Evolutionary conservation across 2,113 vertebrate species (phyloP).

Genomic region (Anguilla rostrata): DNA sequence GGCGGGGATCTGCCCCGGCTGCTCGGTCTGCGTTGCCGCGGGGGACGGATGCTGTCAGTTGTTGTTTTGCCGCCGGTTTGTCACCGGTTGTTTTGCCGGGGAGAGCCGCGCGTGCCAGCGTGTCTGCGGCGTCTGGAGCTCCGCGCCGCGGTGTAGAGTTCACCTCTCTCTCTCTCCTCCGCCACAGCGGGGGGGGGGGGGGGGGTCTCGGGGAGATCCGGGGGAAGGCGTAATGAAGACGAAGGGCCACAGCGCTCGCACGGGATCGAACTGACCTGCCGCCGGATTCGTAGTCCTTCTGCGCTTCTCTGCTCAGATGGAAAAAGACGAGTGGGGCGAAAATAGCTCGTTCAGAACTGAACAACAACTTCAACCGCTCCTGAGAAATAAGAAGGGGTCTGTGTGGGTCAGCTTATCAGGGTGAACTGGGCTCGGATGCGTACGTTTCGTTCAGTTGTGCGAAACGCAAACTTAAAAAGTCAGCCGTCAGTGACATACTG

Average conservation of each 20-base stretch:
- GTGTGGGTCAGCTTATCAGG: not conserved
- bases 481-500: no score
- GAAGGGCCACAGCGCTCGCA: not conserved
- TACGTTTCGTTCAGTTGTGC: no score
- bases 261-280: not conserved
- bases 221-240: not conserved
- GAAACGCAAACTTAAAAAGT: no score
- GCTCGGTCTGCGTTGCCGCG: not conserved
- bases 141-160: no score
- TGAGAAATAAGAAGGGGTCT: not conserved
- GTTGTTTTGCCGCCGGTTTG: not conserved
- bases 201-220: not conserved
- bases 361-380: not conserved
- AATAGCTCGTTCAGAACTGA: not conserved
- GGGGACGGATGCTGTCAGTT: not conserved
- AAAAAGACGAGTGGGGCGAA: not conserved
- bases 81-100: not conserved
- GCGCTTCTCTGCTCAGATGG: no score
- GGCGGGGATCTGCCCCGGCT: not conserved
- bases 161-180: no score
- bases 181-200: not conserved
- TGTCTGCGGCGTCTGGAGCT: no score
- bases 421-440: not conserved
- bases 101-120: not conserved
- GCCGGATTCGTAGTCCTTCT: not conserved